These are phyloP conservation scores for Pleuronectes platessa DNA, from an alignment of 2,113 vertebrate species.

Conservation along the genomic window DNA sequence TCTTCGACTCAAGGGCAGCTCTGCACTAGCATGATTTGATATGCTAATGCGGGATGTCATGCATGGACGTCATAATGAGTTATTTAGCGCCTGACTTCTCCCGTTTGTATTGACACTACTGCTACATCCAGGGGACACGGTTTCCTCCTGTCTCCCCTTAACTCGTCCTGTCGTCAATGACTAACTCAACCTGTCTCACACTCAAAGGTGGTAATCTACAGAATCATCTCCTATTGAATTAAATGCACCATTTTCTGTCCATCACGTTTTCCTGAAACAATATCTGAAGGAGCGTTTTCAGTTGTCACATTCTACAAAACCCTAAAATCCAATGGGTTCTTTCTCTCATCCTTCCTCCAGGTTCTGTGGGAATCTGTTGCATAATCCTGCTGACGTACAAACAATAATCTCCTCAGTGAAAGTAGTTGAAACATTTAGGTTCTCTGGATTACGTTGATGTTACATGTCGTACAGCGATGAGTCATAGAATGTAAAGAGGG, in stretches of 20 bases:
- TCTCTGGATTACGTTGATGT: too few species aligned
- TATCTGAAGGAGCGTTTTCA: too few species aligned
- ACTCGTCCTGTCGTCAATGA: conserved; percentile 37
- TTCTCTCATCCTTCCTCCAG: too few species aligned
- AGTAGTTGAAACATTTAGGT: too few species aligned
- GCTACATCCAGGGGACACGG: conserved; percentile 51
- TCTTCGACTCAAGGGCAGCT: conserved; percentile 43
- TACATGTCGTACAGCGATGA: too few species aligned
- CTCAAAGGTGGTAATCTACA: not conserved
- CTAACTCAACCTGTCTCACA: conserved; percentile 24
- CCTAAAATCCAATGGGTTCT: too few species aligned
- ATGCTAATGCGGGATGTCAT: conserved; percentile 65
- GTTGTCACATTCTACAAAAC: too few species aligned
- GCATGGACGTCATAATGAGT: conserved; percentile 62
- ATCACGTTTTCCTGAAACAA: not conserved
- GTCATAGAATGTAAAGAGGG: too few species aligned
- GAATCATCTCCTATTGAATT: not conserved
- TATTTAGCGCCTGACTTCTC: conserved; percentile 63
- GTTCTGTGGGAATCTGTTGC: too few species aligned
- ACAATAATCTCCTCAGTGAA: too few species aligned
- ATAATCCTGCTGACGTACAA: too few species aligned
- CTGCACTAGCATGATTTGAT: conserved; percentile 40
- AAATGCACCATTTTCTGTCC: conserved; percentile 15
- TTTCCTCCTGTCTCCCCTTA: conserved; percentile 41
- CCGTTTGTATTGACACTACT: conserved; percentile 58